A percentile compares a stretch with the other conserved stretches of the same genome.
Evolutionary conservation across 1,140 invertebrate species (phyloP).

Genomic region (Drosophila parabipectinata): DNA sequence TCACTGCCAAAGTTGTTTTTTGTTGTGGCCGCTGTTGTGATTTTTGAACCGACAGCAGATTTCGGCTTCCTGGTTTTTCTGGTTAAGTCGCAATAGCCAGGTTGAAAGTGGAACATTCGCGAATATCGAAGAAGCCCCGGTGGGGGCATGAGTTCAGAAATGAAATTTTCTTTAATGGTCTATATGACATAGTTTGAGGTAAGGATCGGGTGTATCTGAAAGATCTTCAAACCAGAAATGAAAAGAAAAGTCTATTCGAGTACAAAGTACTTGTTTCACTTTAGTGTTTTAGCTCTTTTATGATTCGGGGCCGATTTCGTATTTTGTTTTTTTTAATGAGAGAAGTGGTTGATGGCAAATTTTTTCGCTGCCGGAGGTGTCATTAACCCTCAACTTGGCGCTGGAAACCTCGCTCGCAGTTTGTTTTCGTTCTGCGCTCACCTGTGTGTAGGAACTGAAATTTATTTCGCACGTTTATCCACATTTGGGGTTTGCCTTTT

Average conservation of each 20-base stretch:
- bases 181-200: no score
- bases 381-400: conserved; percentile 70
- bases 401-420: conserved; percentile 62
- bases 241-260: no score
- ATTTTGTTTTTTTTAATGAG: conserved; percentile 27
- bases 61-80: conserved; percentile 47
- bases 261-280: neutral
- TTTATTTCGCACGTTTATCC: conserved; percentile 56
- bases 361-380: conserved; percentile 50
- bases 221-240: no score
- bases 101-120: conserved; percentile 72
- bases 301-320: conserved; percentile 33
- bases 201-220: no score
- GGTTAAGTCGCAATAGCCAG: conserved; percentile 78
- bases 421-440: conserved; percentile 41
- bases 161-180: no score
- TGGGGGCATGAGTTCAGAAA: neutral
- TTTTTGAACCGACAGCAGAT: conserved; percentile 7
- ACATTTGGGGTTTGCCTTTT: conserved; percentile 55
- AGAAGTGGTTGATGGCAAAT: conserved; percentile 12
- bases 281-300: conserved; percentile 21
- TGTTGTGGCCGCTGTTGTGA: conserved; percentile 7
- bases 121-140: conserved; percentile 5
- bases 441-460: conserved; percentile 40
- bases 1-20: conserved; percentile 63